Evolutionary conservation across 2,888 invertebrate species (phyloP).

Genomic region (Rhimphoctona megacephalus): DNA sequence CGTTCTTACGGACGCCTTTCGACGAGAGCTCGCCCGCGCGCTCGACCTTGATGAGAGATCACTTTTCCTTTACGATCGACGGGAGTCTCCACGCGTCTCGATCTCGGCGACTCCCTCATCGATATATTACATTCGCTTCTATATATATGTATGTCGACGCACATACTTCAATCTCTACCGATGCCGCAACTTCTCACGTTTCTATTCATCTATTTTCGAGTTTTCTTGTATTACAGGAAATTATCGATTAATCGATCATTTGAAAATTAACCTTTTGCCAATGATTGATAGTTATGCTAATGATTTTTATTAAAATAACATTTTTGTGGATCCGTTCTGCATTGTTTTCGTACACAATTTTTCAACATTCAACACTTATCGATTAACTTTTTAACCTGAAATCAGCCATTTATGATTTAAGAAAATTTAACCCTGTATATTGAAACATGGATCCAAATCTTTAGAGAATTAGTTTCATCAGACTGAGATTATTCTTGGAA

Average conservation of each 20-base stretch:
- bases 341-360: not conserved
- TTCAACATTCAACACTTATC: no score
- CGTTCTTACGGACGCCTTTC: slow-evolving; percentile 74
- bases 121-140: not conserved
- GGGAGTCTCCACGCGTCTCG: slow-evolving; percentile 65
- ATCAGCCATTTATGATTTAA: not conserved
- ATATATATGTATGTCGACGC: not conserved
- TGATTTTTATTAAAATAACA: not conserved
- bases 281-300: not conserved
- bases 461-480: not conserved
- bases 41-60: slow-evolving; percentile 80
- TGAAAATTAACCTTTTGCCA: not conserved
- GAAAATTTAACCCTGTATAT: not conserved
- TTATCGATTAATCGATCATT: not conserved
- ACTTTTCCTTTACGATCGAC: slow-evolving; percentile 78
- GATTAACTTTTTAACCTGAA: not conserved
- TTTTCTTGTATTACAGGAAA: not conserved
- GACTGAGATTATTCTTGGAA: not conserved
- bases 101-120: slow-evolving; percentile 18
- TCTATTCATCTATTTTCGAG: not conserved
- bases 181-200: not conserved
- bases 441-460: not conserved
- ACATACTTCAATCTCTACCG: not conserved
- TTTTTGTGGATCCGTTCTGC: not conserved
- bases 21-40: slow-evolving; percentile 64